Evolutionary conservation across 2,113 vertebrate genomes (phyloP).

Genomic region (Nematolebias whitei): DNA sequence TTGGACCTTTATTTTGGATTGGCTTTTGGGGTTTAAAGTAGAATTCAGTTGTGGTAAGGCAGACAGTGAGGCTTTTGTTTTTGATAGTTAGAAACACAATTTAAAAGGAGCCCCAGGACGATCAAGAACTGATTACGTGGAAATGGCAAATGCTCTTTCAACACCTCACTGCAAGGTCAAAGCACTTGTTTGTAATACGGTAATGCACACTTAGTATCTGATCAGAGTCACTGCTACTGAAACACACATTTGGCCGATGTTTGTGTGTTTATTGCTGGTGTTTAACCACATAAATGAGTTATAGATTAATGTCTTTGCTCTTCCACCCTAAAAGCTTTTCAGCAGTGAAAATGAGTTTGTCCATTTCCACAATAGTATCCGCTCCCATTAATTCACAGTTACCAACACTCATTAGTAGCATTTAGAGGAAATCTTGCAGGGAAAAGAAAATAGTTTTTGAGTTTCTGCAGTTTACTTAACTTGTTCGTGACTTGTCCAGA

Average conservation of each 20-base stretch:
- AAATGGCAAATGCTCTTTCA: constrained; percentile 17
- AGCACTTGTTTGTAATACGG: background rate
- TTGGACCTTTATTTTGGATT: no score
- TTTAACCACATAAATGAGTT: constrained; percentile 44
- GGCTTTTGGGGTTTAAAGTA: no score
- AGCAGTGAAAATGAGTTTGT: constrained; percentile 28
- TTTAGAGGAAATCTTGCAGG: constrained; percentile 33
- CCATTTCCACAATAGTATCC: constrained; percentile 56
- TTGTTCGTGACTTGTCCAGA: background rate
- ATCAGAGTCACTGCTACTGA: background rate
- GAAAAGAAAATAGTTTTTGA: background rate
- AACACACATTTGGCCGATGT: background rate
- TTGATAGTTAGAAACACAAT: background rate
- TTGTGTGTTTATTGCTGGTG: background rate
- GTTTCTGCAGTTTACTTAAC: background rate
- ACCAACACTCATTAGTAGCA: constrained; percentile 28
- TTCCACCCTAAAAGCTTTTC: constrained; percentile 15
- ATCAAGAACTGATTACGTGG: background rate
- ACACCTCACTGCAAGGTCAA: background rate
- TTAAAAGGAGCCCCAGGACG: background rate
- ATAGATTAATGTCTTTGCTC: no score
- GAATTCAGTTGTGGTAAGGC: background rate
- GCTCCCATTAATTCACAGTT: constrained; percentile 26
- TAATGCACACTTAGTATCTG: background rate
- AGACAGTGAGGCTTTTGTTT: background rate